These are phyloP conservation scores for Drosophila subpulchrella DNA, from an alignment of 1,140 invertebrate species.

Conservation along the genomic window DNA sequence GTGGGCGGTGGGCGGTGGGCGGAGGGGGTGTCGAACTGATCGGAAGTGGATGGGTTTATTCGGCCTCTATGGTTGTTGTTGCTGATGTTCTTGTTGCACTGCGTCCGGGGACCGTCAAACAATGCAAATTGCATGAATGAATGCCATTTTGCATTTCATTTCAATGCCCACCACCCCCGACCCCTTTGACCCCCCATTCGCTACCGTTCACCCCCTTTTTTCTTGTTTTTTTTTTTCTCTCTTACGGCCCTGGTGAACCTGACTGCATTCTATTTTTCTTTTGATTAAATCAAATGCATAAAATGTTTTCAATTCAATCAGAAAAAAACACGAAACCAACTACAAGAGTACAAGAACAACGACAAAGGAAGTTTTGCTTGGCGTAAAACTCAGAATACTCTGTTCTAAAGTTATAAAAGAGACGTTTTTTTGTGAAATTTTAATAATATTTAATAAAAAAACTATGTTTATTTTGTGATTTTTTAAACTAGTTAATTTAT, in stretches of 20 bases:
- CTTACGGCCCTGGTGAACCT: conserved; percentile 47
- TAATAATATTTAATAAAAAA: not conserved
- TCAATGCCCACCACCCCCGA: conserved; percentile 43
- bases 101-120: conserved; percentile 50
- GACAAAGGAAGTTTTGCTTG: not conserved
- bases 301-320: conserved; percentile 81
- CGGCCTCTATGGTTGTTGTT: conserved; percentile 18
- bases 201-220: conserved; percentile 1
- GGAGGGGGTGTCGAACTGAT: conserved; percentile 17
- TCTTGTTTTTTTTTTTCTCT: conserved; percentile 15
- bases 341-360: conserved; percentile 25
- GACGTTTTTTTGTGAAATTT: no score
- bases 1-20: not conserved
- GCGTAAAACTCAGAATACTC: not conserved
- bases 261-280: conserved; percentile 74
- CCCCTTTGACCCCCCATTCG: not conserved
- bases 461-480: not conserved
- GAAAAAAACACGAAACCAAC: conserved; percentile 27
- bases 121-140: conserved; percentile 82
- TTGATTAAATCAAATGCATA: conserved; percentile 83
- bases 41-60: conserved; percentile 27
- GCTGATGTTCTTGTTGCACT: conserved; percentile 6
- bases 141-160: conserved; percentile 81
- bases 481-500: not conserved
- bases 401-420: not conserved